phyloP scores from a whole-genome alignment of 2,113 vertebrate genomes.

The Bombycilla garrulus region DNA sequence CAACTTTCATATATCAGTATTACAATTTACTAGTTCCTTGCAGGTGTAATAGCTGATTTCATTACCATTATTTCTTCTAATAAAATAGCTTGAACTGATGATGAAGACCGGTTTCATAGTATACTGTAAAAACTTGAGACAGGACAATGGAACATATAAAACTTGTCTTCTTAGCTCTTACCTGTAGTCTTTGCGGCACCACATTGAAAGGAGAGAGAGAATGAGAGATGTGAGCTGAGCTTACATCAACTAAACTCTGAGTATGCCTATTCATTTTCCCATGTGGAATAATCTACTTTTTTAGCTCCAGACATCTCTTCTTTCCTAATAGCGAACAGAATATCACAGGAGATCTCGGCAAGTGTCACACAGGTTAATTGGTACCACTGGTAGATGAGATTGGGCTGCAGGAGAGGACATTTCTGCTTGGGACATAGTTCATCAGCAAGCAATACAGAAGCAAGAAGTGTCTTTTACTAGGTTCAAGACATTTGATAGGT shows the following conservation, averaged over 20 bases:
- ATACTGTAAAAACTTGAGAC: not conserved
- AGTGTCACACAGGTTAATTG: not conserved
- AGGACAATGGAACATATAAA: not conserved
- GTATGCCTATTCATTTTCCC: not conserved
- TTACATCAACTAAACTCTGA: not conserved
- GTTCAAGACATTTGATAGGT: not conserved
- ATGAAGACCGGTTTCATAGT: not conserved
- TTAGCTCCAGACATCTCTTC: not conserved
- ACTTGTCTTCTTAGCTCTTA: not conserved
- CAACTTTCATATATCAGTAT: not conserved
- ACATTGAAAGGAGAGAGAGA: not conserved
- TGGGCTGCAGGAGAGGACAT: not conserved
- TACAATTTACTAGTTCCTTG: not conserved
- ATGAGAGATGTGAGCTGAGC: not conserved
- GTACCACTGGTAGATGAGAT: not conserved
- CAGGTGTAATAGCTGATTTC: conserved; percentile 33
- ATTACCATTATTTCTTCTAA: not conserved
- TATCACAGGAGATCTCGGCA: not conserved
- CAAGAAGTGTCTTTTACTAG: not conserved
- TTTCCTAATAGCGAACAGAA: not conserved
- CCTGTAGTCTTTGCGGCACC: not conserved
- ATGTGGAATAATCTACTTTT: not conserved
- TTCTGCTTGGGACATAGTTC: not conserved
- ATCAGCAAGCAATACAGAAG: not conserved
- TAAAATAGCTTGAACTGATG: conserved; percentile 14